Conservation (phyloP, 2,113 vertebrate genomes). For the Myotis lucifugus region DNA sequence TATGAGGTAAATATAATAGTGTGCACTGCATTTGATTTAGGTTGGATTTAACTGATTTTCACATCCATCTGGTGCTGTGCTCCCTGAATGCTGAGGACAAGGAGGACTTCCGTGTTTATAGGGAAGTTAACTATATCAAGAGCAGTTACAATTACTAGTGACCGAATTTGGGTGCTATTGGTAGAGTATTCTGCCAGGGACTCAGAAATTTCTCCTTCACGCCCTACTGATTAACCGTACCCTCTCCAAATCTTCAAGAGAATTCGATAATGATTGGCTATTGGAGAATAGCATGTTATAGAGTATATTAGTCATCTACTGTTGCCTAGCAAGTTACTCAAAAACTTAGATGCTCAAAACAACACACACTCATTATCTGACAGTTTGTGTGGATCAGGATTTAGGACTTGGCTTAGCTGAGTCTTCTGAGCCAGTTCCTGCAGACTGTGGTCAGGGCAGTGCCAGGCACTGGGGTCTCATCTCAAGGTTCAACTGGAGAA, state of each 20-base stretch:
- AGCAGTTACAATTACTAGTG: background rate
- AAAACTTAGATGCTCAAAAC: background rate
- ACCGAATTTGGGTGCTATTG: background rate
- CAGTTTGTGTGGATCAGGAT: background rate
- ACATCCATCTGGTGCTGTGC: background rate
- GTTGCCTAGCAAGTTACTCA: background rate
- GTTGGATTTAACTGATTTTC: background rate
- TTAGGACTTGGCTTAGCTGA: background rate
- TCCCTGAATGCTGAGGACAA: background rate
- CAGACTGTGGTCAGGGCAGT: rapidly evolving
- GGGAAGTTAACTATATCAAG: background rate
- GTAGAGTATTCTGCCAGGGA: background rate
- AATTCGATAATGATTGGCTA: background rate
- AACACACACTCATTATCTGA: background rate
- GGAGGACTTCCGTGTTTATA: background rate
- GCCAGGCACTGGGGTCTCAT: background rate
- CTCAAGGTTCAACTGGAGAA: background rate
- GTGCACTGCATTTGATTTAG: background rate
- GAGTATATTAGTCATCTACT: too few relatives aligned
- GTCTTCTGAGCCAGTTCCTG: background rate
- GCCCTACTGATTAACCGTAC: rapidly evolving
- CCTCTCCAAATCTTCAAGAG: background rate
- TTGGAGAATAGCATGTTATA: background rate
- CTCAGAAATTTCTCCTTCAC: background rate
- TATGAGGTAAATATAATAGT: background rate